Evolutionary conservation across 2,888 invertebrate genomes (phyloP).

Genomic region (Sclerodermus sp.): DNA sequence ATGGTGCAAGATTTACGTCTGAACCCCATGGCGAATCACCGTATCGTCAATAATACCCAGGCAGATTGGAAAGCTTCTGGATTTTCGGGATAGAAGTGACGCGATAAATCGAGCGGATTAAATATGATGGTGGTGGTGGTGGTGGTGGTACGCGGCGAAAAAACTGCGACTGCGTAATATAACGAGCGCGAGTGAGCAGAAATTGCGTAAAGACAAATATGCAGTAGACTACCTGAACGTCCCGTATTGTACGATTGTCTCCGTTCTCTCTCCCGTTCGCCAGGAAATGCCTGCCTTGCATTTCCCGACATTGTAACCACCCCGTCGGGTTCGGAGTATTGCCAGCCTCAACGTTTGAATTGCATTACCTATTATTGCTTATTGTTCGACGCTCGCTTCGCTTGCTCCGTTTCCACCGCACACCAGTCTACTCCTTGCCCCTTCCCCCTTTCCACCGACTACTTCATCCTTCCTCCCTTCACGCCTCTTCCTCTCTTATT

Average conservation of each 20-base stretch:
- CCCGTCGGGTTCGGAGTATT: slow-evolving; percentile 44
- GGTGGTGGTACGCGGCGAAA: background rate
- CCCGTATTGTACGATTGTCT: slow-evolving; percentile 16
- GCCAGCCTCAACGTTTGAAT: slow-evolving; percentile 52
- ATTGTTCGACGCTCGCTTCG: slow-evolving; percentile 46
- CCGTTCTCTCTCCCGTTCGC: slow-evolving; percentile 32
- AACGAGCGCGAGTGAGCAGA: slow-evolving; percentile 28
- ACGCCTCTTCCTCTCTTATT: slow-evolving; percentile 1
- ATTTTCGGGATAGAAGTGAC: slow-evolving; percentile 3
- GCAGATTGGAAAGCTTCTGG: background rate
- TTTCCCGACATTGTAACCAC: slow-evolving; percentile 48
- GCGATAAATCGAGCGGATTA: slow-evolving; percentile 27
- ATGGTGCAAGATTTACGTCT: no score
- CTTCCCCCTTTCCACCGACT: slow-evolving; percentile 12
- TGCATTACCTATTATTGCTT: slow-evolving; percentile 55
- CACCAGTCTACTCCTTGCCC: slow-evolving; percentile 13
- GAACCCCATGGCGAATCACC: no score
- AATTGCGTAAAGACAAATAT: slow-evolving; percentile 51
- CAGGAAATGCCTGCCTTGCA: slow-evolving; percentile 51
- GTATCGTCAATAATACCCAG: background rate
- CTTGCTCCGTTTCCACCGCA: slow-evolving; percentile 22
- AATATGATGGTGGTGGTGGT: slow-evolving; percentile 16
- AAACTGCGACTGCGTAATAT: slow-evolving; percentile 47
- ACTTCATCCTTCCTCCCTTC: slow-evolving; percentile 6
- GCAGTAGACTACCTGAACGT: slow-evolving; percentile 43